Evolutionary conservation across 37 sponge, comb jelly and placozoan genomes (phyloP), one percentile per base, ranked within the genome.

Genomic region (Sycon ciliatum): DNA sequence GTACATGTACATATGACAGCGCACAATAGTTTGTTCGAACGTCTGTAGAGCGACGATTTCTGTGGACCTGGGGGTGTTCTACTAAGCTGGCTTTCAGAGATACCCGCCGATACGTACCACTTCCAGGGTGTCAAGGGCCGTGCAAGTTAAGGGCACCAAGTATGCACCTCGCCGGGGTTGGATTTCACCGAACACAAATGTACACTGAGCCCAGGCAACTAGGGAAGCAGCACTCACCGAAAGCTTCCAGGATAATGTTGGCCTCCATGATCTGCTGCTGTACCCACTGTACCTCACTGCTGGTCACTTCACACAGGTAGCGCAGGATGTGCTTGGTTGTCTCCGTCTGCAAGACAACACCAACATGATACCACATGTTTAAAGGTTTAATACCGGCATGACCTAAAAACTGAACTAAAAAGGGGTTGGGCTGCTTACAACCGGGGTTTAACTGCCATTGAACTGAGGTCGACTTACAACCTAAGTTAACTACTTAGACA

Each of bases 261-360:
- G 95, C 95, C 49, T 93, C 95, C 31, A 93, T 63, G 71, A 93
- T 93, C 78, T 89, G 90, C 30, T 89, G 90, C 73, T 93, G 90
- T 24, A 87, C 84, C 95, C 95, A 93, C 53, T 74, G 67, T 3
- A 85, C 73, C 16, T 81, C 90, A 31, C 84, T 84, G 57, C 78
- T 79, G 0, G 95, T 89, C 24, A 93, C 90, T 0, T 83, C 63
- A 56, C 95, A 93, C 34, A 93, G 79, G 58, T 93, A 93, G 77
- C 89, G 95, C 20, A 93, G 76, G 34, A 93, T 93, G 80, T 86
- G 86, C 75, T 89, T 93, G 32, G 95, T 93, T 0, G 87, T 89
- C 67, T 93, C 95, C 13, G 95, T 93, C 87, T 85, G 62, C 70
- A 80, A 32, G 24, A 24, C 27, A 29, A 60, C 62, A 60, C 6